Evolutionary conservation across 2,888 invertebrate genomes (phyloP).

Genomic region (Leptogaster cylindrica): DNA sequence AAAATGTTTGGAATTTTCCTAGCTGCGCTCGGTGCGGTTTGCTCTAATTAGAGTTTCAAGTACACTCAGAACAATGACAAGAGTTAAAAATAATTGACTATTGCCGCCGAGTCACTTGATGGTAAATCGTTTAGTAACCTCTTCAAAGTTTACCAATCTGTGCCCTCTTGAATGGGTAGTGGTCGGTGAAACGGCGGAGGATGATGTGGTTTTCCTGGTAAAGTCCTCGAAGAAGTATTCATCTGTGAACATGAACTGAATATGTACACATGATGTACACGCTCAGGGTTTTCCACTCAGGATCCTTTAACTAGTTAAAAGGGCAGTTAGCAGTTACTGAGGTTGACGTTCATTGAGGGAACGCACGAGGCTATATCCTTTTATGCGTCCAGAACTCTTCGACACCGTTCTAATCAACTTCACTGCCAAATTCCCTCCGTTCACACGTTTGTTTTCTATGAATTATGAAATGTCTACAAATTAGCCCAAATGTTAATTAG

Average conservation of each 20-base stretch:
- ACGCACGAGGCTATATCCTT: too few species aligned
- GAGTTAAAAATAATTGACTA: constrained; percentile 35
- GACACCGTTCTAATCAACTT: too few species aligned
- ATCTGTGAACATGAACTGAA: constrained; percentile 19
- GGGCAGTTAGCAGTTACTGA: constrained; percentile 28
- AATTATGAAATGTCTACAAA: too few species aligned
- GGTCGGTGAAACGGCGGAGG: too few species aligned
- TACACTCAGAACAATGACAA: constrained; percentile 15
- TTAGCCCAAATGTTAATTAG: too few species aligned
- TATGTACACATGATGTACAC: constrained; percentile 10
- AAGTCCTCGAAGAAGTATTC: constrained; percentile 12
- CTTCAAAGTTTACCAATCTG: constrained; percentile 27
- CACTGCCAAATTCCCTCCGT: too few species aligned
- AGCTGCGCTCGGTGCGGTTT: constrained; percentile 22
- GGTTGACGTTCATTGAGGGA: constrained; percentile 33
- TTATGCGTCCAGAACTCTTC: too few species aligned
- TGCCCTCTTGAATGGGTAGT: too few species aligned
- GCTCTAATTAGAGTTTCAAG: constrained; percentile 32
- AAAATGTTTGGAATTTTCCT: constrained; percentile 30
- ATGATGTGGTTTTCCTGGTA: constrained; percentile 12
- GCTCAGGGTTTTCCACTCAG: neutral
- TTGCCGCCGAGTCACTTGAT: constrained; percentile 20
- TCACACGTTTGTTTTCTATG: too few species aligned
- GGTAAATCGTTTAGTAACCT: constrained; percentile 32
- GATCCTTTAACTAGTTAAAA: constrained; percentile 20